Percentiles rank a stretch among this genome's conserved stretches.
Evolutionary conservation across 2,113 vertebrate species (phyloP).

Genomic region (Megaceryle maxima): DNA sequence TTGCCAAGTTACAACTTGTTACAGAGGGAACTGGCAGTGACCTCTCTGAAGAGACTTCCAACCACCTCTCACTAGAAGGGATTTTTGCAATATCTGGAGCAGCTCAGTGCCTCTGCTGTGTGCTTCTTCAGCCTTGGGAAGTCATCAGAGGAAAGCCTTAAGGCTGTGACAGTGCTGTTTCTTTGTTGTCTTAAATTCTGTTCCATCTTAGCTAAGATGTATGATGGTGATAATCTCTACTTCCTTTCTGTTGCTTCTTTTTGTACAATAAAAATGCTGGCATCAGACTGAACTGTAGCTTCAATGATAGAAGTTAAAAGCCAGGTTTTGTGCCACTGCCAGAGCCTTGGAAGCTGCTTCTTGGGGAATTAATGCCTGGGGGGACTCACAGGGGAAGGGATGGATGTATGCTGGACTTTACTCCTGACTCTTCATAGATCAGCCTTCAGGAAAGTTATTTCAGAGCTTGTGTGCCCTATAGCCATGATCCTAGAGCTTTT

Average conservation of each 20-base stretch:
- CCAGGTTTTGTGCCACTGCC: not conserved
- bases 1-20: not conserved
- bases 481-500: not conserved
- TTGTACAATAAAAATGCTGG: not conserved
- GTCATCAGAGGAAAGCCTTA: not conserved
- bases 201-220: not conserved
- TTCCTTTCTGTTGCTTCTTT: not conserved
- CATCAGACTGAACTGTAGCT: not conserved
- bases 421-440: not conserved
- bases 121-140: not conserved
- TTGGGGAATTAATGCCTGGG: not conserved
- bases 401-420: accelerated
- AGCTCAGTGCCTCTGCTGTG: not conserved
- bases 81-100: not conserved
- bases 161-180: not conserved
- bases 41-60: not conserved
- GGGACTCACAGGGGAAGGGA: accelerated
- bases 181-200: not conserved
- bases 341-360: not conserved
- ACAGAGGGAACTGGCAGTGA: not conserved
- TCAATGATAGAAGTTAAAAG: not conserved
- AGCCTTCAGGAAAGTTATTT: not conserved
- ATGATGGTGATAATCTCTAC: not conserved
- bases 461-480: not conserved
- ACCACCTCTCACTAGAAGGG: not conserved